Evolutionary conservation across 1,140 invertebrate species (phyloP), one percentile per base, ranked within the genome.

Genomic region (Trypoxylus dichotomus): DNA sequence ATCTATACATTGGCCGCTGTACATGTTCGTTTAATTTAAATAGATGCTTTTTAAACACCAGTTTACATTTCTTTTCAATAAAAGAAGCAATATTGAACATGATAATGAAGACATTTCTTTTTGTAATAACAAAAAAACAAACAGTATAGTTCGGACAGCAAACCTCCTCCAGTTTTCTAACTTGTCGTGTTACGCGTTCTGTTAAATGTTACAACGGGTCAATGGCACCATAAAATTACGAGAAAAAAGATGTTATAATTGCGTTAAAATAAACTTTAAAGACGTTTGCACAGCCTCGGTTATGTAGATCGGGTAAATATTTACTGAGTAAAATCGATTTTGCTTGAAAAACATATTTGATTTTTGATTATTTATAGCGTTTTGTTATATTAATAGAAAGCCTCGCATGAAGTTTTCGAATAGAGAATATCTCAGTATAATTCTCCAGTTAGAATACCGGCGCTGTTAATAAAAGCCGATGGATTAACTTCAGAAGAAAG

Each of bases 191-290:
- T 68, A 29, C 60, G 60, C 60, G 60, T 68, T 24, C 60, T 68
- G 60, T 24, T 68, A 68, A 68, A 68, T 68, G 60, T 68, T 68
- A 68, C 60, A 68, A 27, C 60, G 60, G 60, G 60, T 68, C 60
- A 68, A 68, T 24, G 60, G 27, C 60, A 68, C 60, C 60, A 68
- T 68, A 68, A 68, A 68, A 68, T 68, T 68, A 68, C 60, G 60
- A 68, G 60, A 68, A 68, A 13, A 68, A 68, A 68, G 60, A 68
- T 68, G 60, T 68, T 68, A 68, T 27, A 68, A 68, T 68, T 68
- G 60, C 27, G 60, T 68, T 68, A 68, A 68, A 29, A 68, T 68
- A 68, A 68, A 68, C 60, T 29, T 54, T 68, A 68, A 68, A 68
- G 60, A 68, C 60, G 60, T 68, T 68, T 68, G 60, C 21, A 68